Base-by-base conservation (phyloP, 2,113 vertebrate species). In the Aix galericulata region DNA sequence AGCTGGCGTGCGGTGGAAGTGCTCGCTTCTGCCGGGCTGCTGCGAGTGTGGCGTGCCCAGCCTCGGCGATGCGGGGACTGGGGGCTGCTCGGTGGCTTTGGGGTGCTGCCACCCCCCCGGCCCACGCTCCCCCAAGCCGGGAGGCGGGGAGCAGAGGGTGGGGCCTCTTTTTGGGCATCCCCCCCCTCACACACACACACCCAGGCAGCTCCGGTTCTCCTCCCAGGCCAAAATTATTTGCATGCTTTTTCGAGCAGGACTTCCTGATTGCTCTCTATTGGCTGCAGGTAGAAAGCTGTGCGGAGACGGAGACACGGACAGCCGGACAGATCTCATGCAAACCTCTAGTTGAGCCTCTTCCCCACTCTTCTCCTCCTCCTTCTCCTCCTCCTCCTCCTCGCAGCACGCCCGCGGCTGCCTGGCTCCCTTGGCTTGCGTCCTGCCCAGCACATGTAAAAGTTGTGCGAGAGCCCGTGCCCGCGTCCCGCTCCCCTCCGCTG, bases 231-330 rank as follows among this genome's bases (percentile, higher is more conserved):
- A 31, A 82, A 89, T 13, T 50, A 89, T 95, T 96, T 96, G 95
- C 96, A 79, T 93, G 85, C 71, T 59, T 44, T 76, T 73, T 84
- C 55, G 68, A 81, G 67, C 85, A 23, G 95, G 96, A 97, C 96
- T 97, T 97, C 95, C 96, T 97, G 96, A 60, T 96, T 80, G 79
- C 74, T 36, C 89, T 44, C 69, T 84, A 96, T 96, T 96, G 96
- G 96, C 88, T 93, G 95, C 96, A 97, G 96, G 96, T 97, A 95
- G 82, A 46, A 25, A 63, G 63, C 93, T 7, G 93, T 36, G 93
- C 71, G 12, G 63, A 52, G 89, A 52, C 80, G 63, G 86, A 88
- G 75, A 2, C 84, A 34, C 67, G 88, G 95, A 15, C 88, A 25
- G 67, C 32, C 87, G 73, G 89, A 26, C 87, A 62, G 66, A 91